Evolutionary conservation across 2,113 vertebrate genomes (phyloP).

Genomic region (Calypte anna): DNA sequence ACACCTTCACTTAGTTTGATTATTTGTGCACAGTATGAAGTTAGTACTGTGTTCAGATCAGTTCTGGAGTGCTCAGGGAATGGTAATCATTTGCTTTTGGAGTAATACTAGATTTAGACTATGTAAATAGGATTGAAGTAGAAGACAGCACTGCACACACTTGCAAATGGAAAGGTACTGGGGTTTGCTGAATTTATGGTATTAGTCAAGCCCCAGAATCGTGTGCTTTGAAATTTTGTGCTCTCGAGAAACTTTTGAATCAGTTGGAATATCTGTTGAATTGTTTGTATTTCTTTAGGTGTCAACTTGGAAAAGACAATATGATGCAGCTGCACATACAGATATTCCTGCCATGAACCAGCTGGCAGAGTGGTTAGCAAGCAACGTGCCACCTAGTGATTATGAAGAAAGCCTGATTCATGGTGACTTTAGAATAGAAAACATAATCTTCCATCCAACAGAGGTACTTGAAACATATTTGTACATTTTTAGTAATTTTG

Average conservation of each 20-base stretch:
- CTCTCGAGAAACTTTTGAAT: neutral
- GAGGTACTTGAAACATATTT: conserved; percentile 76
- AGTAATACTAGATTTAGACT: neutral
- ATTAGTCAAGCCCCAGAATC: neutral
- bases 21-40: neutral
- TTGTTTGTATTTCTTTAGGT: conserved; percentile 77
- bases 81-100: neutral
- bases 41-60: neutral
- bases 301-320: conserved; percentile 91
- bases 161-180: neutral
- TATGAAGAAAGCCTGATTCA: conserved; percentile 86
- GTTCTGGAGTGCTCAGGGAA: neutral
- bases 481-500: neutral
- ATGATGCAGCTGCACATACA: conserved; percentile 82
- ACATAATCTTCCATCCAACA: conserved; percentile 90
- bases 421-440: conserved; percentile 90
- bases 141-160: neutral
- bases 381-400: conserved; percentile 84
- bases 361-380: conserved; percentile 87
- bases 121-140: neutral
- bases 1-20: neutral
- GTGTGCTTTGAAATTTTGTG: neutral
- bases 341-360: conserved; percentile 86
- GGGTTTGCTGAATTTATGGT: neutral
- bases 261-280: neutral